Base-by-base conservation (phyloP, 2,113 vertebrate genomes). In the Herpailurus yagouaroundi region DNA sequence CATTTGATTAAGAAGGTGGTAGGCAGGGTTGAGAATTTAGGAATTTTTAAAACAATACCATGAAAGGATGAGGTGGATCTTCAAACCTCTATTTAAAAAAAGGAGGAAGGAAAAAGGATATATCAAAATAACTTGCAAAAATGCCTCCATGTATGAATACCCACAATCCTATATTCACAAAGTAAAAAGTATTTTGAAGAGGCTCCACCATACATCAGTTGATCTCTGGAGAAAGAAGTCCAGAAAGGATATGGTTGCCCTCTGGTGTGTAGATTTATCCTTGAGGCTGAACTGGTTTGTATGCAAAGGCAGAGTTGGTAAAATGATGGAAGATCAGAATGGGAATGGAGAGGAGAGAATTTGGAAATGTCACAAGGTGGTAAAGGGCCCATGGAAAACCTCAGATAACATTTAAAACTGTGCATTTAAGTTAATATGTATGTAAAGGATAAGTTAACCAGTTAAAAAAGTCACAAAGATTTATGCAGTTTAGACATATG, bases 1-100 rank as follows among this genome's bases (percentile, higher is more conserved):
- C 45, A 89, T 95, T 88, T 89, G 36, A 77, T 96, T 90, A 90
- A 97, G 74, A 94, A 97, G 16, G 29, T 79, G 19, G 9, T 55
- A 81, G 10, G 18, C 8, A 64, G 18, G 11, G 57, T 86, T 90
- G 50, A 95, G 48, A 96, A 92, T 55, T 52, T 18, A 89, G 74
- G 27, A 71, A 27, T 38, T 85, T 86, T 81, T 95, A 25, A 89
- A 93, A 13, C 71, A 86, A 84, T 27, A n/a, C 45, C 90, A 10
- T 74, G 25, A 74, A 88, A 91, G 63, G 19, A 41, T 89, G 14
- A 79, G 25, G 21, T 69, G 7, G 91, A 83, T 94, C 52, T 95
- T 94, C 55, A 94, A 94, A 97, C 74, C 4, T 13, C 7, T 38
- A 38, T 63, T 33, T 27, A 19, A 76, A 33, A 31, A 66, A 48